Conservation (phyloP, 2,888 invertebrate species). For the Phyllotreta striolata region DNA sequence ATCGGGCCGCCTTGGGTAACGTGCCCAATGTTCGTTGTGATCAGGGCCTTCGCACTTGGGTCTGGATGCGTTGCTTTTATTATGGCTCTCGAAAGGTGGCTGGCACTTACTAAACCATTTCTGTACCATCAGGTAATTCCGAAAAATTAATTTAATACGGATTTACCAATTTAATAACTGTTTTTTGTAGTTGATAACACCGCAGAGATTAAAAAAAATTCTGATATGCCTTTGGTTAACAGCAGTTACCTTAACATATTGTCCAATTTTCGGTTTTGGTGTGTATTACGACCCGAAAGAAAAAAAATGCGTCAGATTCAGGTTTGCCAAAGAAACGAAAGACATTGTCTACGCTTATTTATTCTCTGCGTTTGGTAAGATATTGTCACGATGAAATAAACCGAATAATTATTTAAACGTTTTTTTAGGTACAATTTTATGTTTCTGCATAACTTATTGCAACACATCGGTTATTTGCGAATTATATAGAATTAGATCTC, state of each 20-base stretch:
- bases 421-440: constrained; percentile 72
- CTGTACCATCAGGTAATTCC: constrained; percentile 82
- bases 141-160: not conserved
- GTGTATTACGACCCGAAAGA: constrained; percentile 68
- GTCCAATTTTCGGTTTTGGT: constrained; percentile 79
- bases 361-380: constrained; percentile 79
- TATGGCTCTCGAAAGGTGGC: constrained; percentile 88
- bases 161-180: not conserved
- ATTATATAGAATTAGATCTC: constrained; percentile 68
- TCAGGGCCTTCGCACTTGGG: constrained; percentile 84
- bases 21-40: constrained; percentile 75
- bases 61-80: constrained; percentile 88
- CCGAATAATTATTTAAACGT: not conserved
- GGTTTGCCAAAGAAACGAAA: constrained; percentile 69
- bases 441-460: constrained; percentile 80
- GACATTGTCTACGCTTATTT: constrained; percentile 80
- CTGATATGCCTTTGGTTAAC: constrained; percentile 75
- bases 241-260: constrained; percentile 75
- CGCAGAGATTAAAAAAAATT: constrained; percentile 75
- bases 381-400: constrained; percentile 30
- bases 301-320: constrained; percentile 72
- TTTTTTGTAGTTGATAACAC: constrained; percentile 78
- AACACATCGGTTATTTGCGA: constrained; percentile 84
- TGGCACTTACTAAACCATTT: constrained; percentile 86
- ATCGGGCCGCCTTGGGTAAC: constrained; percentile 62